These are phyloP conservation scores for Campoletis raptor DNA, from an alignment of 2,888 invertebrate genomes.

Conservation along the genomic window DNA sequence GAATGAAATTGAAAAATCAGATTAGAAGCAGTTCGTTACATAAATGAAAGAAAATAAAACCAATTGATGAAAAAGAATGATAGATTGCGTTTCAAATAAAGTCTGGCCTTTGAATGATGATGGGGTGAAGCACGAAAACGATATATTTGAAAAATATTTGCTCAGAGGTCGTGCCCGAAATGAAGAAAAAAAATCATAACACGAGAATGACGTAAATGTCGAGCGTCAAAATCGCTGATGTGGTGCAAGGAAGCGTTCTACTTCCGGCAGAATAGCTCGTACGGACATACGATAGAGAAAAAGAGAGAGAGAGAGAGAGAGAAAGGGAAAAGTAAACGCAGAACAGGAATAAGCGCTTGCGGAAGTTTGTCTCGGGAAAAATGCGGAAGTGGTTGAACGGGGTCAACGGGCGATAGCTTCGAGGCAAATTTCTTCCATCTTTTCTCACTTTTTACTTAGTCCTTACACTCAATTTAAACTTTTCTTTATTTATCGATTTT, in stretches of 20 bases:
- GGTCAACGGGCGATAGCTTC: conserved; percentile 40
- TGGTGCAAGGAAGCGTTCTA: conserved; percentile 15
- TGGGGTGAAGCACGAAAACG: neutral
- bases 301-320: neutral
- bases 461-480: conserved; percentile 28
- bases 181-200: neutral
- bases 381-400: conserved; percentile 41
- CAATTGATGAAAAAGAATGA: neutral
- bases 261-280: conserved; percentile 25
- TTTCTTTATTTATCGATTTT: conserved; percentile 10
- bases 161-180: neutral
- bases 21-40: neutral
- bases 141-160: neutral
- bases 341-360: conserved; percentile 45
- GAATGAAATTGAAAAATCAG: neutral
- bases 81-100: neutral
- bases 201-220: conserved; percentile 17
- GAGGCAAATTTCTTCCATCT: conserved; percentile 35
- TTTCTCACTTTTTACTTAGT: conserved; percentile 20
- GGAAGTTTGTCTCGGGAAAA: conserved; percentile 54
- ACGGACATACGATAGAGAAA: neutral
- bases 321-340: conserved; percentile 1
- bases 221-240: conserved; percentile 26
- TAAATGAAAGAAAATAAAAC: neutral
- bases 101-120: too few species aligned